Conservation (phyloP, 2,797 vertebrate species). For the Lepidocolaptes lacrymiger region DNA sequence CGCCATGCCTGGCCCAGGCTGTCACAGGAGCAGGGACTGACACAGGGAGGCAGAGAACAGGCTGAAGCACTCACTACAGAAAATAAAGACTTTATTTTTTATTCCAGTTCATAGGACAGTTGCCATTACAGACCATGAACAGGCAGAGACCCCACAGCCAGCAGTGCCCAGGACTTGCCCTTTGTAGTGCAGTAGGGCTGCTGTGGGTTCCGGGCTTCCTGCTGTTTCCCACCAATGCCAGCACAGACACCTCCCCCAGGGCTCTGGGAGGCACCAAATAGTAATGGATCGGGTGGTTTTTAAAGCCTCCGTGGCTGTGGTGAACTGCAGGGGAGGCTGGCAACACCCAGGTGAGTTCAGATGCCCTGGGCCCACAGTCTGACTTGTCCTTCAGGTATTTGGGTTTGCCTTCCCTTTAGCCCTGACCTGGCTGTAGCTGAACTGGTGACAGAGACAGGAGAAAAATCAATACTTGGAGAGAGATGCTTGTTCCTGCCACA, state of each 20-base stretch:
- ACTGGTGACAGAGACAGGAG: neutral
- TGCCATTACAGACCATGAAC: constrained; percentile 70
- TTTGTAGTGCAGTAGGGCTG: neutral
- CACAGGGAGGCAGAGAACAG: constrained; percentile 20
- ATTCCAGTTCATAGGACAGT: constrained; percentile 79
- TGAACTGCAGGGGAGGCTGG: neutral
- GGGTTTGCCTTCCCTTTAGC: neutral
- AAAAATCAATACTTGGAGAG: neutral
- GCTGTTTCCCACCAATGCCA: neutral
- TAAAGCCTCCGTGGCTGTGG: neutral
- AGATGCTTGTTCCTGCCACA: neutral
- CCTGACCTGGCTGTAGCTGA: neutral
- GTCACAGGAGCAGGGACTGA: neutral
- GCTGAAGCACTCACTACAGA: constrained; percentile 70
- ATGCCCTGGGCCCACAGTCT: neutral
- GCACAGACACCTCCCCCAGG: neutral
- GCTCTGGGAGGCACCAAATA: neutral
- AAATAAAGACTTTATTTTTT: constrained; percentile 78
- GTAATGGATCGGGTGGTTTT: neutral
- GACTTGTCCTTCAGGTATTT: neutral
- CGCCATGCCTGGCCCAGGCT: neutral
- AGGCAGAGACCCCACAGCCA: constrained; percentile 41
- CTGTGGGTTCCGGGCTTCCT: neutral
- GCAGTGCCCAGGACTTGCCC: constrained; percentile 29
- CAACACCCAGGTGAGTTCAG: neutral